phyloP scores from a whole-genome alignment of 2,113 vertebrate genomes.

The Thermophis baileyi region DNA sequence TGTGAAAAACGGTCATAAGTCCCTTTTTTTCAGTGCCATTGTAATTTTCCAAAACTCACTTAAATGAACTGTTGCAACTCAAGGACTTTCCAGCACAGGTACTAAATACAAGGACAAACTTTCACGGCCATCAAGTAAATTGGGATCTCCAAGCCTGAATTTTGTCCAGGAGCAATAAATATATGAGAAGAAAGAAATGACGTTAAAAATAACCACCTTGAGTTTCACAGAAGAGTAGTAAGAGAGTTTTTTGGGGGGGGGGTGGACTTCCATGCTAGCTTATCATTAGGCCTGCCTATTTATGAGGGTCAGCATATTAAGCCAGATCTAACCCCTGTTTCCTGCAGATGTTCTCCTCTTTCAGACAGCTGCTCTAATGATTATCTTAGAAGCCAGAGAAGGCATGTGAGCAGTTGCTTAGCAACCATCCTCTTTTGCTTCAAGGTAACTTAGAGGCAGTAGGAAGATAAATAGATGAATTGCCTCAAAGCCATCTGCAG shows the following conservation, averaged over 20 bases:
- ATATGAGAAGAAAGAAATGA: too few relatives aligned
- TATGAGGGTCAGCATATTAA: not conserved
- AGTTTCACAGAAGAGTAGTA: not conserved
- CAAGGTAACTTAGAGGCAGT: not conserved
- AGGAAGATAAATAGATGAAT: not conserved
- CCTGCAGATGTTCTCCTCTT: not conserved
- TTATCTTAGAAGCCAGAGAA: not conserved
- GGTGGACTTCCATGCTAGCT: not conserved
- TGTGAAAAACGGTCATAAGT: not conserved
- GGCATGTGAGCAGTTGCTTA: not conserved
- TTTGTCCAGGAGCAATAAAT: not conserved
- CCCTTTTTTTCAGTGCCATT: not conserved
- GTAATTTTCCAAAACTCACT: not conserved
- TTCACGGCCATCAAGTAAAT: not conserved
- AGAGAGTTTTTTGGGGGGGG: not conserved
- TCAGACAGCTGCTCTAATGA: not conserved
- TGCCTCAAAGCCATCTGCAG: not conserved
- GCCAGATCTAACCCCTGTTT: not conserved
- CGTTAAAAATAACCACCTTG: not conserved
- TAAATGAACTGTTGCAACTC: not conserved
- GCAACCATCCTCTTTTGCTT: slow-evolving; percentile 1
- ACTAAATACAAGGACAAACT: not conserved
- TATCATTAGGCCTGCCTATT: not conserved
- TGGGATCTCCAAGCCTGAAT: not conserved
- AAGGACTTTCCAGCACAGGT: not conserved